These are phyloP conservation scores for Rambutsinella grinnellia DNA, from an alignment of 2,888 invertebrate species.

Conservation along the genomic window DNA sequence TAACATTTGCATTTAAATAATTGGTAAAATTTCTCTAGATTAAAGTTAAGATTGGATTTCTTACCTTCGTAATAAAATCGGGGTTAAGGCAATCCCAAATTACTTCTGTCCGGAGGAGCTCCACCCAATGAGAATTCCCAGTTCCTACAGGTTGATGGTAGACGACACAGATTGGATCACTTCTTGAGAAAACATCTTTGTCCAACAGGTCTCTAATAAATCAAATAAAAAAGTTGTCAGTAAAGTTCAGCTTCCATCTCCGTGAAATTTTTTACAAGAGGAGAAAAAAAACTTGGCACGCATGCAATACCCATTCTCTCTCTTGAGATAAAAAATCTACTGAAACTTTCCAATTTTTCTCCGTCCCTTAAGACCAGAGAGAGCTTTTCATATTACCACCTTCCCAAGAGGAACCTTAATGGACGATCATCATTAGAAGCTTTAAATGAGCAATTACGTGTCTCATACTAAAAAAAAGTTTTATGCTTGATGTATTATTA, in stretches of 20 bases:
- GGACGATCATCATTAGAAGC: conserved; percentile 28
- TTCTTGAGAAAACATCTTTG: conserved; percentile 73
- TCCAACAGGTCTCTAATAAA: conserved; percentile 71
- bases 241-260: background rate
- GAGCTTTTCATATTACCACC: no score
- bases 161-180: conserved; percentile 73
- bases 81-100: conserved; percentile 71
- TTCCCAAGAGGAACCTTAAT: conserved; percentile 6
- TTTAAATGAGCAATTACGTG: conserved; percentile 33
- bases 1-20: no score
- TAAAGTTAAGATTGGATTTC: background rate
- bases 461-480: conserved; percentile 12
- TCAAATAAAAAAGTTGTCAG: no score
- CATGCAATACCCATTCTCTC: background rate
- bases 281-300: background rate
- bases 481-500: conserved; percentile 29
- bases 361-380: no score
- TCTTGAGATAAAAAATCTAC: conserved; percentile 8
- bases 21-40: background rate
- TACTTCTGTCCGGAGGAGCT: conserved; percentile 70
- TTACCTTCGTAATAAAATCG: conserved; percentile 72
- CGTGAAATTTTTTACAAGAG: background rate
- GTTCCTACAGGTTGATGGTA: conserved; percentile 69
- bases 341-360: background rate
- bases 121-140: conserved; percentile 68